phyloP scores from a whole-genome alignment of 1,140 invertebrate species.

The Drosophila malerkotliana region DNA sequence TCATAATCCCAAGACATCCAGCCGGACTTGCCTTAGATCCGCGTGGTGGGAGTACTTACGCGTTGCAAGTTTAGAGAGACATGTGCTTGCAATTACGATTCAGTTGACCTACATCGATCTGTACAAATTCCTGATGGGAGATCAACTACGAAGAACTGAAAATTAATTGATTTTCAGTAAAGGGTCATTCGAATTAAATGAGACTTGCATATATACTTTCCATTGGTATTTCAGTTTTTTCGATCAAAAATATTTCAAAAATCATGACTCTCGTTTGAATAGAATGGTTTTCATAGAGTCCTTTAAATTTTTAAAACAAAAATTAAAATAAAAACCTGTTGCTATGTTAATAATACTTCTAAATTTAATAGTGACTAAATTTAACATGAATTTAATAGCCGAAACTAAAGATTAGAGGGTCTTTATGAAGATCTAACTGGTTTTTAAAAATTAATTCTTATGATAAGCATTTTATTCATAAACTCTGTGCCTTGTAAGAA shows the following conservation, averaged over 20 bases:
- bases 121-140: constrained; percentile 30
- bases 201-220: too few species aligned
- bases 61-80: constrained; percentile 22
- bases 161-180: constrained; percentile 15
- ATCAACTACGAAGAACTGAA: constrained; percentile 7
- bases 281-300: too few species aligned
- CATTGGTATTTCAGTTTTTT: too few species aligned
- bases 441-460: too few species aligned
- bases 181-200: background rate
- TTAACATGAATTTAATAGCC: too few species aligned
- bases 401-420: background rate
- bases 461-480: too few species aligned
- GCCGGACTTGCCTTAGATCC: constrained; percentile 39
- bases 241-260: too few species aligned
- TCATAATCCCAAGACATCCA: constrained; percentile 46
- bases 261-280: too few species aligned
- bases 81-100: constrained; percentile 37
- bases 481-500: background rate
- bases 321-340: background rate
- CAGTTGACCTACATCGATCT: constrained; percentile 56
- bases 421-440: too few species aligned
- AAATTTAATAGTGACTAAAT: too few species aligned
- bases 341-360: background rate
- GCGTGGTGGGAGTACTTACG: background rate
- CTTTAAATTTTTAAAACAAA: too few species aligned